phyloP scores from a whole-genome alignment of 2,888 invertebrate genomes.

The Acanthosepion esculentum region DNA sequence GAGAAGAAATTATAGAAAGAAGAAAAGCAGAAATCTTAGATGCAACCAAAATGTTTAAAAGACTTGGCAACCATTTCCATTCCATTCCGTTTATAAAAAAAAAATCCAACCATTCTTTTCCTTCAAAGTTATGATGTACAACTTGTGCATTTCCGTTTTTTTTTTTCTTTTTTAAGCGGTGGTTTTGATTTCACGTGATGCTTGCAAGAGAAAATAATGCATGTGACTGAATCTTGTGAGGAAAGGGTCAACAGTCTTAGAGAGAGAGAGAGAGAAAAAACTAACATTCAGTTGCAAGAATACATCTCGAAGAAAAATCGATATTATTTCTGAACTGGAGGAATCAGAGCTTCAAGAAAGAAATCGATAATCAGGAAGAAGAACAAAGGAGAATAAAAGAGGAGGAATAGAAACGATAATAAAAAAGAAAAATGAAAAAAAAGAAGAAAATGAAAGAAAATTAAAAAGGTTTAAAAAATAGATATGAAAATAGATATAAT shows the following conservation, averaged over 20 bases:
- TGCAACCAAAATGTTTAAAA: neutral
- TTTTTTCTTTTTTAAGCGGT: too few species aligned
- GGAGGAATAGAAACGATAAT: neutral
- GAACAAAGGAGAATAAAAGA: neutral
- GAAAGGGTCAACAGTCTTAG: constrained; percentile 8
- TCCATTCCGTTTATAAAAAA: neutral
- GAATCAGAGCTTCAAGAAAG: neutral
- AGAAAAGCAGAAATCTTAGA: neutral
- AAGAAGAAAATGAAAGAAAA: neutral
- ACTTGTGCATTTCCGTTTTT: neutral
- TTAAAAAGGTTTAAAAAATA: neutral
- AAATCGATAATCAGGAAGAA: neutral
- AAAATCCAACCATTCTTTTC: neutral
- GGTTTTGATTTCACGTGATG: neutral
- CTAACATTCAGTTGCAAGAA: neutral
- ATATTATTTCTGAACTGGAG: neutral
- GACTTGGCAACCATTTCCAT: neutral
- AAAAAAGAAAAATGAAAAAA: neutral
- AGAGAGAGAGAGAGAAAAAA: neutral
- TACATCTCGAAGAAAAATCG: neutral
- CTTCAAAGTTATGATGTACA: neutral
- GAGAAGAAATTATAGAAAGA: neutral
- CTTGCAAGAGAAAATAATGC: neutral
- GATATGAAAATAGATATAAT: neutral
- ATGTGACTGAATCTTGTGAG: neutral